Evolutionary conservation across 2,113 vertebrate species (phyloP), one percentile per base, ranked within the genome.

Genomic region (Anser cygnoides): DNA sequence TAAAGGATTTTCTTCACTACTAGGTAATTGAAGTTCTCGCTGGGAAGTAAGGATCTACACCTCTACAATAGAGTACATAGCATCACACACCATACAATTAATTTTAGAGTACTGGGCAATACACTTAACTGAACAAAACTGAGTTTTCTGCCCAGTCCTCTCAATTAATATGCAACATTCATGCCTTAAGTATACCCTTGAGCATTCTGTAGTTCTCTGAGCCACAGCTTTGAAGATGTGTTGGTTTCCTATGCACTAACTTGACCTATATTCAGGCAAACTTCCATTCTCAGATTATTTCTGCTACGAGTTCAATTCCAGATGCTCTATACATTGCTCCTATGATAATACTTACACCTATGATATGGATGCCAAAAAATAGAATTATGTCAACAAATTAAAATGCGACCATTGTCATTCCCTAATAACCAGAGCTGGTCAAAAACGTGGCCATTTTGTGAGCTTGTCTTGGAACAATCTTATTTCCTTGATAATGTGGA

Each of bases 261-360:
- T 29, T 95, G 94, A 95, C 94, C 87, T 96, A 96, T 94, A 95
- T 97, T 89, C 87, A 59, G 52, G 37, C 84, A 93, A 71, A 87
- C 62, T 92, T 93, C 91, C 82, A 91, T 89, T 96, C 89, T 82
- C 71, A 95, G 62, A 82, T 82, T 54, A 78, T 92, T 92, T 95
- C 93, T 96, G 84, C 81, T 91, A 78, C 18, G 62, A 93, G 79
- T 82, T 79, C 74, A 87, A 7, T 91, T 89, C 66, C 87, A 95
- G 77, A 80, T 83, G 70, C 62, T 72, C 8, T 1, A 46, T 16
- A 58, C 23, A 9, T 29, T 58, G 80, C 77, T 91, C 87, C 50
- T 25, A 26, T 92, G 54, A 52, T 25, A 49, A 50, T 50, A 25
- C 50, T 62, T 89, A 82, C 49, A 82, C 74, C 87, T 87, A 26